Conservation (phyloP, 1,140 invertebrate genomes). For the Scaptomyza hsui region DNA sequence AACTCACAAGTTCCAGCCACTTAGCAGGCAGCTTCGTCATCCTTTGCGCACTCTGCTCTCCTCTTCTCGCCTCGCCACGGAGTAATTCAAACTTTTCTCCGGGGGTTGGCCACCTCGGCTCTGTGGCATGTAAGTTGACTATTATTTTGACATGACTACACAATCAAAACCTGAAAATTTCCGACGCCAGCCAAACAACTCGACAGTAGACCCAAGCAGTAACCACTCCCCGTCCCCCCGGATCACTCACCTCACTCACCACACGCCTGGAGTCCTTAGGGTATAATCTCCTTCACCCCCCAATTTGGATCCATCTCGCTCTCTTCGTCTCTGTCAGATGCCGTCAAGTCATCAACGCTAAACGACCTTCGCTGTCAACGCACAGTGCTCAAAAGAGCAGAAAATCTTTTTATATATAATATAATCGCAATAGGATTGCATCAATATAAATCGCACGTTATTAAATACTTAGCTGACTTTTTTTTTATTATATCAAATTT, state of each 20-base stretch:
- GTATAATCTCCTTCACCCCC: constrained; percentile 40
- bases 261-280: constrained; percentile 18
- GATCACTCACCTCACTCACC: background rate
- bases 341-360: constrained; percentile 70
- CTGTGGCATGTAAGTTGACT: constrained; percentile 83
- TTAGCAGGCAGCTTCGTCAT: constrained; percentile 71
- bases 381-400: constrained; percentile 47
- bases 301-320: constrained; percentile 25
- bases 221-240: background rate
- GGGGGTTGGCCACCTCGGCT: constrained; percentile 39
- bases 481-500: no score
- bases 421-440: no score
- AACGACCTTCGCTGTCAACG: constrained; percentile 76
- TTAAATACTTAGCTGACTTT: no score
- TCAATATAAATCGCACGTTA: no score
- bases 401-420: background rate
- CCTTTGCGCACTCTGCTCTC: constrained; percentile 52
- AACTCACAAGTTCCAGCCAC: constrained; percentile 71
- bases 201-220: constrained; percentile 12
- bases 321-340: constrained; percentile 41
- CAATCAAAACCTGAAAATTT: constrained; percentile 83
- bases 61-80: constrained; percentile 3
- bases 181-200: constrained; percentile 49
- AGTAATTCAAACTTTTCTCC: constrained; percentile 31
- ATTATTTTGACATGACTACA: constrained; percentile 84